Conservation (phyloP, 1,140 invertebrate species). For the Drosophila lini region DNA sequence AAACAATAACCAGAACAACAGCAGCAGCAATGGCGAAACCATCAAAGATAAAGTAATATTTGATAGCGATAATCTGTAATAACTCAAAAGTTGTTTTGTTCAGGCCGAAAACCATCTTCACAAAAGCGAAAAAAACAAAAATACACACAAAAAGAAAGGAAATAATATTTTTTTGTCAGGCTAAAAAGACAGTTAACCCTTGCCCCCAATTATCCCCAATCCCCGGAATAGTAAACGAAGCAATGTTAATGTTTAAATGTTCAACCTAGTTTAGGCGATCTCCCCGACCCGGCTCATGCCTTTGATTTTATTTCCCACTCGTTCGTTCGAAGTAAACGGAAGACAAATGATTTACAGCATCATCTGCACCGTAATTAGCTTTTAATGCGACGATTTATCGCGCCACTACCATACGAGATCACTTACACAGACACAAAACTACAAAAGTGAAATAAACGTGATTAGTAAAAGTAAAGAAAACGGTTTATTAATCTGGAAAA, state of each 20-base stretch:
- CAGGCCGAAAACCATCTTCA: conserved; percentile 62
- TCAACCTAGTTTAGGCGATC: conserved; percentile 67
- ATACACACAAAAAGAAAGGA: not conserved
- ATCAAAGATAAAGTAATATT: conserved; percentile 32
- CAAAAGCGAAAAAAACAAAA: conserved; percentile 2
- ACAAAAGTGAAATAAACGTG: conserved; percentile 76
- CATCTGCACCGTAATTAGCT: conserved; percentile 73
- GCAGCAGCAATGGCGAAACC: conserved; percentile 28
- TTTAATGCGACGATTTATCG: conserved; percentile 59
- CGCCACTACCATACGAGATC: conserved; percentile 60
- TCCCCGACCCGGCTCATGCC: conserved; percentile 49
- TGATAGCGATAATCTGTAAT: conserved; percentile 58
- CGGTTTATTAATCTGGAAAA: conserved; percentile 2
- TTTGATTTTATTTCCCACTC: conserved; percentile 46
- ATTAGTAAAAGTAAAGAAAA: conserved; percentile 68
- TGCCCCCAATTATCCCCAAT: not conserved
- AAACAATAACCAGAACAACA: conserved; percentile 27
- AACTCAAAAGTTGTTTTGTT: conserved; percentile 77
- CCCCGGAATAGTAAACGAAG: conserved; percentile 25
- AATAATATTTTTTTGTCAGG: conserved; percentile 25
- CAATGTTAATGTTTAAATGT: conserved; percentile 64
- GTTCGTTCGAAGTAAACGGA: conserved; percentile 33
- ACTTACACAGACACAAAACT: conserved; percentile 58
- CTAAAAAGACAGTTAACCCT: conserved; percentile 43
- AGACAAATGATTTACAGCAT: conserved; percentile 46